Base-by-base conservation (phyloP, 2,888 invertebrate species). In the Pilophorus perplexus region DNA sequence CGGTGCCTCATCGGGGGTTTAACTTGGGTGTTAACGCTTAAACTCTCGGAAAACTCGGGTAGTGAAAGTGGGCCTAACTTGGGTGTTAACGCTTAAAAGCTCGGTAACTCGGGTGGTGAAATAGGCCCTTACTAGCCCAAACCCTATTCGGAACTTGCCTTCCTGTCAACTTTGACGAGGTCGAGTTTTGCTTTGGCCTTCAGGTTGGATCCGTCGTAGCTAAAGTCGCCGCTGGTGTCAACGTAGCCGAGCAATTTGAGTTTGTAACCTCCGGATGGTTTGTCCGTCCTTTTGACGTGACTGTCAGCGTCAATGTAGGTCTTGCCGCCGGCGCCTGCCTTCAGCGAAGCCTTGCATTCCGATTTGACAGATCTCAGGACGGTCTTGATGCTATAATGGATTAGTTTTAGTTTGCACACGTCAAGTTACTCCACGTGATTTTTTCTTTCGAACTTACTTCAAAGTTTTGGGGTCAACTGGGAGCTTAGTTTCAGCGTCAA, bases 201-300 rank as follows among this genome's bases (percentile, higher is more conserved):
- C 46, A 88, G 88, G 69, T 82, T 84, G 22, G 86, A 86, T 67
- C 83, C 84, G 42, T 80, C 82, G 20, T 82, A 82, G 10, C 81
- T 82, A 72, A 84, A 84, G 71, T 87, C 82, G 3, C 86, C 88
- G 33, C 82, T 84, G 0, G 84, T 83, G 0, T 78, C 77, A 28
- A 90, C 71, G 0, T 83, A 74, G 69, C 85, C 83, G 72, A 84
- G 86, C 0, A 89, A 57, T 68, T 77, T 76, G 0, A 88, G 74
- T 70, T 84, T 84, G 0, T 89, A 75, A 52, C 76, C 79, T 1
- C 81, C 82, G 50, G 77, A 78, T 0, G 79, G 78, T 42, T 76
- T 74, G 72, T 59, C 80, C 4, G 60, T 74, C 69, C 60, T 68
- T 8, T 54, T 67, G 10, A 69, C 16, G 37, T 55, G 27, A 22